Base-by-base conservation (phyloP, 2,113 vertebrate genomes). In the Ceratotherium simum region DNA sequence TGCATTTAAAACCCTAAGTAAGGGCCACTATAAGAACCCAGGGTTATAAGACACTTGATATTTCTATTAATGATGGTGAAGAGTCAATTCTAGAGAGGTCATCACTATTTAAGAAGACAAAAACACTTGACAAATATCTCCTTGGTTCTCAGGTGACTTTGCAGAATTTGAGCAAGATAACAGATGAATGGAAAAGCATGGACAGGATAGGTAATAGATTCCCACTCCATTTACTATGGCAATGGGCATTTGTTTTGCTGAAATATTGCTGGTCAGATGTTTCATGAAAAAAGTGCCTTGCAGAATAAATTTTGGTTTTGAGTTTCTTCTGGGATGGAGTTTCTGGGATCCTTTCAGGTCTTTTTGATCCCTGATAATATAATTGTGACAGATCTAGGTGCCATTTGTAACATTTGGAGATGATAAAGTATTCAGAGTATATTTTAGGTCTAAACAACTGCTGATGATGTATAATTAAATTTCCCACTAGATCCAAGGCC, bases 221-320 rank as follows among this genome's bases (percentile, higher is more conserved):
- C 54, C 64, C 48, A 36, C 21, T 80, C 31, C 10, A 65, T 51
- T 95, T 64, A 42, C 39, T 31, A 14, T 31, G 51, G 12, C 23
- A 39, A 8, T 7, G 21, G 65, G 16, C 14, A 39, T 65, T 64
- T 31, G 14, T 46, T 84, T 48, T 73, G 17, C 69, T 82, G 39
- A 81, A 23, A 14, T 67, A 27, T 10, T 42, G 48, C 56, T 78
- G 16, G 20, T 83, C 39, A 48, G 51, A 73, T 25, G 39, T 87
- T 36, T 36, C 75, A 70, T 51, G 39, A 58, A 36, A 90, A 87
- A 56, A 73, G 29, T 78, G 33, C 5, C 8, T 60, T 86, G 54
- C 36, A n/a, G 48, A 93, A 70, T 84, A 76, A n/a, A 82, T 83
- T 69, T 95, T 95, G 58, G 72, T 78, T 67, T 80, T 91, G 70